A percentile compares a stretch with the other conserved stretches of the same genome.
phyloP scores from a whole-genome alignment of 2,113 vertebrate species.

The Burhinus bistriatus region DNA sequence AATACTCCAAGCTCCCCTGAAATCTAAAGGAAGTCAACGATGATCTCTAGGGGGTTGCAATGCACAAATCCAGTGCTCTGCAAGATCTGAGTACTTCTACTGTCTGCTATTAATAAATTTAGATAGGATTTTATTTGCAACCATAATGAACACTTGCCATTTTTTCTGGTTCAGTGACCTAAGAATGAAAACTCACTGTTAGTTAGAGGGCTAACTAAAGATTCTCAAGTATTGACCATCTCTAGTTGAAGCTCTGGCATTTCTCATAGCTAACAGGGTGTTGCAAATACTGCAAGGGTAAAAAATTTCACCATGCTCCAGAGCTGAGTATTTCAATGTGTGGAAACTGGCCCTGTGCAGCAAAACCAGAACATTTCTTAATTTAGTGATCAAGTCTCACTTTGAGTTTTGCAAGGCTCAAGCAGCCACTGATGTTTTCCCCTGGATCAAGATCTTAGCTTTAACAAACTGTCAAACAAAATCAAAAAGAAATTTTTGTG shows the following conservation, averaged over 20 bases:
- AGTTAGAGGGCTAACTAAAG: background rate
- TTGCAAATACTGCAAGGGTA: background rate
- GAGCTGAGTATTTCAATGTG: background rate
- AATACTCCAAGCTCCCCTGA: background rate
- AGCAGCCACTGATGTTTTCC: background rate
- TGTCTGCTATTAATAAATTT: background rate
- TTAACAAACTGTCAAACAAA: conserved; percentile 9
- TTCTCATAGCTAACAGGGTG: background rate
- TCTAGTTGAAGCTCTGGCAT: background rate
- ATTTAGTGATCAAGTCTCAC: background rate
- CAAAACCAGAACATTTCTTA: background rate
- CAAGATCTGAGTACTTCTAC: background rate
- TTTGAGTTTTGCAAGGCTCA: background rate
- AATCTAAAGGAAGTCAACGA: background rate
- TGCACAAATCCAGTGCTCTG: background rate
- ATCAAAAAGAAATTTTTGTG: background rate
- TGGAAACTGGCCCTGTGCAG: background rate
- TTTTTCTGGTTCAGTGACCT: background rate
- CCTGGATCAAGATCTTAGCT: background rate
- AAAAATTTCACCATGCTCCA: background rate
- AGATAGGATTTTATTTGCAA: background rate
- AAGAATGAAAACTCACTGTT: background rate
- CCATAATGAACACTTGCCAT: background rate
- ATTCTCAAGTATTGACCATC: background rate
- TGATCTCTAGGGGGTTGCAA: background rate